Conservation (phyloP, 2,888 invertebrate species). For the Yponomeuta sedellus region DNA sequence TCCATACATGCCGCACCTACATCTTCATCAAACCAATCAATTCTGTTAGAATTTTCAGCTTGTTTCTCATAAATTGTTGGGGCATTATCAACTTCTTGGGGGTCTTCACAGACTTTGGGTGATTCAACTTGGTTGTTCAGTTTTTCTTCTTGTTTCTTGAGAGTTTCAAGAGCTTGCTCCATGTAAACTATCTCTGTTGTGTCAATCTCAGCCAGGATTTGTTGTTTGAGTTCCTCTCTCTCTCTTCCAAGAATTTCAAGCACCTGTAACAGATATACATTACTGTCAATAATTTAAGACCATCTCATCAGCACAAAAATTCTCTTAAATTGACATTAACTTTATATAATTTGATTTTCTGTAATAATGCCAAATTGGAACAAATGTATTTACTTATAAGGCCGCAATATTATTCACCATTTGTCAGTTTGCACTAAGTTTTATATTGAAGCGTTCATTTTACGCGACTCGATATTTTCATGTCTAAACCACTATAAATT, state of each 20-base stretch:
- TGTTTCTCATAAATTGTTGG: slow-evolving; percentile 50
- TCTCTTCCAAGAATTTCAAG: slow-evolving; percentile 85
- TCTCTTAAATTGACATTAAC: too few relatives aligned
- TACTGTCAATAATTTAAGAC: not conserved
- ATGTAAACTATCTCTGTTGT: slow-evolving; percentile 91
- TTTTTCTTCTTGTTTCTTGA: slow-evolving; percentile 72
- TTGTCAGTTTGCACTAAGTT: too few relatives aligned
- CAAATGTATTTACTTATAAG: too few relatives aligned
- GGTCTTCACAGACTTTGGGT: slow-evolving; percentile 29
- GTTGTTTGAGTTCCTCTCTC: slow-evolving; percentile 78
- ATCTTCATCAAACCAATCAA: slow-evolving; percentile 64
- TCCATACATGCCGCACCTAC: slow-evolving; percentile 56
- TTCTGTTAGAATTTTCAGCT: slow-evolving; percentile 44
- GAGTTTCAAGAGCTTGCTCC: slow-evolving; percentile 86
- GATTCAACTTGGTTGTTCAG: slow-evolving; percentile 35
- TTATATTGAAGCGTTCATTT: too few relatives aligned
- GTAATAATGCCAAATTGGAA: too few relatives aligned
- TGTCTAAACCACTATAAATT: too few relatives aligned
- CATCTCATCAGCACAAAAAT: not conserved
- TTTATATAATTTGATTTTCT: too few relatives aligned
- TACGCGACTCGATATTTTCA: too few relatives aligned
- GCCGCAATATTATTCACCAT: too few relatives aligned
- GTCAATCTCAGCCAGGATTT: slow-evolving; percentile 81
- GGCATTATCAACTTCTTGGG: slow-evolving; percentile 21
- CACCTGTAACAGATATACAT: slow-evolving; percentile 59